Evolutionary conservation across 2,797 vertebrate species (phyloP).

Genomic region (Hephaestus fuliginosus): DNA sequence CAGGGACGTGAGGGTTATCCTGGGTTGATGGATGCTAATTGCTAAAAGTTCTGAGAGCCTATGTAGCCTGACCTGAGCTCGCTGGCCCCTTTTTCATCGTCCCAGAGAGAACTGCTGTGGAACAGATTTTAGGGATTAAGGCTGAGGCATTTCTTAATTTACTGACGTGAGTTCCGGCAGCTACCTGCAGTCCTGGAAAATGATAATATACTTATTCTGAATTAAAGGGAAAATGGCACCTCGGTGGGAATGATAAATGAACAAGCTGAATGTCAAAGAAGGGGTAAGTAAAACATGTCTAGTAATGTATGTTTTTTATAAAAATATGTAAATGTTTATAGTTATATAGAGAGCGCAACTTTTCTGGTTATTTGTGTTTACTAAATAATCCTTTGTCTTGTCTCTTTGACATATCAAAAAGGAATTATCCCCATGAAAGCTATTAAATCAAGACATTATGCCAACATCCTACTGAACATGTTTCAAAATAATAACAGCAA

Average conservation of each 20-base stretch:
- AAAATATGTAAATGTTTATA: no score
- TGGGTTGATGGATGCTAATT: constrained; percentile 72
- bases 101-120: constrained; percentile 41
- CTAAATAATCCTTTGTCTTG: neutral
- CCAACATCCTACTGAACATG: neutral
- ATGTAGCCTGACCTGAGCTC: constrained; percentile 54
- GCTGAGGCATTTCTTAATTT: constrained; percentile 49
- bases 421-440: no score
- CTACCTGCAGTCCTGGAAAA: constrained; percentile 21
- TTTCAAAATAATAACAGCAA: constrained; percentile 9
- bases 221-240: constrained; percentile 4
- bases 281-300: neutral
- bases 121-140: constrained; percentile 60
- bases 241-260: neutral
- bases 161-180: constrained; percentile 19
- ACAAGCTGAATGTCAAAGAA: neutral
- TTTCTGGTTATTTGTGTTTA: neutral
- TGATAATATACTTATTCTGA: constrained; percentile 8
- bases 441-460: constrained; percentile 14
- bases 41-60: constrained; percentile 64
- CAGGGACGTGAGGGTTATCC: constrained; percentile 46
- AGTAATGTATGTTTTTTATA: neutral
- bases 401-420: neutral
- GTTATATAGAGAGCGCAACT: neutral
- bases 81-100: constrained; percentile 37